A percentile compares a stretch with the other conserved stretches of the same genome.
Conservation (phyloP, 2,797 vertebrate species). For the Crenuchus spilurus region DNA sequence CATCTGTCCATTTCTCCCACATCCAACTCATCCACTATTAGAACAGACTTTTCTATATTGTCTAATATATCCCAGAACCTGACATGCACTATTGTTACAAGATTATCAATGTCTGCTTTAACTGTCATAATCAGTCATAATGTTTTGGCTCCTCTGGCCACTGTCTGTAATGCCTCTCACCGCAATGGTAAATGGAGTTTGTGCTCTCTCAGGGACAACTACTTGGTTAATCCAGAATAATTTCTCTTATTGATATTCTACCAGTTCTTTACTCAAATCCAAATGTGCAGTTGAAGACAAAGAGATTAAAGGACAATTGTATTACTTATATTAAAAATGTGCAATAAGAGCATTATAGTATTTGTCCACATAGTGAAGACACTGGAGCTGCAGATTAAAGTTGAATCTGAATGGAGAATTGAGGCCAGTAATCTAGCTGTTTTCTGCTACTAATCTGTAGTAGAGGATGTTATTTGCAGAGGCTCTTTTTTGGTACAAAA, state of each 20-base stretch:
- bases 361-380: constrained; percentile 5
- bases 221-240: neutral
- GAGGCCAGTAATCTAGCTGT: constrained; percentile 22
- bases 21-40: too few species aligned
- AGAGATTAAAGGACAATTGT: constrained; percentile 14
- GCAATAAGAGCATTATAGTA: constrained; percentile 14
- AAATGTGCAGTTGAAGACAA: constrained; percentile 7
- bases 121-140: too few species aligned
- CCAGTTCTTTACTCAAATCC: neutral
- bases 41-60: too few species aligned
- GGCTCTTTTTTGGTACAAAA: constrained; percentile 7
- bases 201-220: neutral
- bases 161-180: too few species aligned
- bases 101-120: too few species aligned
- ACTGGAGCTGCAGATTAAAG: constrained; percentile 14
- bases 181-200: too few species aligned
- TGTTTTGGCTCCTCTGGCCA: too few species aligned
- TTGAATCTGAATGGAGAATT: constrained; percentile 6
- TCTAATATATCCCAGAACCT: too few species aligned
- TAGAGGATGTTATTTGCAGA: constrained; percentile 14
- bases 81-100: too few species aligned
- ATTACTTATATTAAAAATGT: neutral
- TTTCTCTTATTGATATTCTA: neutral
- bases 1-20: too few species aligned
- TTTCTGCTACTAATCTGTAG: constrained; percentile 2